These are phyloP conservation scores for Helarctos malayanus DNA, from an alignment of 2,797 vertebrate species.

Conservation along the genomic window DNA sequence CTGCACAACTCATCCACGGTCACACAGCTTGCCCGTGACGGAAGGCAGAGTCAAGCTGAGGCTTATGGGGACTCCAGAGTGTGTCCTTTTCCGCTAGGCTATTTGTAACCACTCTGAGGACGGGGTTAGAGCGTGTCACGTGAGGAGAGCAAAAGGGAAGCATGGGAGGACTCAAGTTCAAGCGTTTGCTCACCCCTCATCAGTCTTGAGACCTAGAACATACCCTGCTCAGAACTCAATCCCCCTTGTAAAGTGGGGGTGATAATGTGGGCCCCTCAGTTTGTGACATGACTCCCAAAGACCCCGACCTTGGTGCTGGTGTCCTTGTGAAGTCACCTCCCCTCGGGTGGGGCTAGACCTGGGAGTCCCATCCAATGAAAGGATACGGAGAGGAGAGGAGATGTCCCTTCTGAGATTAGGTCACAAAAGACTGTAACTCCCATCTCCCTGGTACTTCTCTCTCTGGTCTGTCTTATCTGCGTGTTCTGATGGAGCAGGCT, in stretches of 20 bases:
- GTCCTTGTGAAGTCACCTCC: background rate
- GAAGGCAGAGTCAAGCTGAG: too few relatives aligned
- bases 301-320: accelerated
- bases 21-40: background rate
- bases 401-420: background rate
- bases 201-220: background rate
- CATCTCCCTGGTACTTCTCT: background rate
- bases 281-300: background rate
- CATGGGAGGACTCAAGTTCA: background rate
- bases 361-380: background rate
- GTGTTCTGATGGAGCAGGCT: background rate
- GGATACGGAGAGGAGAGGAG: accelerated
- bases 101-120: background rate
- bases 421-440: background rate
- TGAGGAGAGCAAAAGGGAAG: background rate
- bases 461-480: background rate
- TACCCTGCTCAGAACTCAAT: too few relatives aligned
- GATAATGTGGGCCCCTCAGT: accelerated
- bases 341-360: background rate
- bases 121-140: accelerated
- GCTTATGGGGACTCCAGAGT: accelerated
- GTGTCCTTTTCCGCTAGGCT: accelerated
- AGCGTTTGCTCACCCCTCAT: background rate
- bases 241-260: background rate
- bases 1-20: background rate